Evolutionary conservation across 2,113 vertebrate species (phyloP).

Genomic region (Phrynosoma platyrhinos): DNA sequence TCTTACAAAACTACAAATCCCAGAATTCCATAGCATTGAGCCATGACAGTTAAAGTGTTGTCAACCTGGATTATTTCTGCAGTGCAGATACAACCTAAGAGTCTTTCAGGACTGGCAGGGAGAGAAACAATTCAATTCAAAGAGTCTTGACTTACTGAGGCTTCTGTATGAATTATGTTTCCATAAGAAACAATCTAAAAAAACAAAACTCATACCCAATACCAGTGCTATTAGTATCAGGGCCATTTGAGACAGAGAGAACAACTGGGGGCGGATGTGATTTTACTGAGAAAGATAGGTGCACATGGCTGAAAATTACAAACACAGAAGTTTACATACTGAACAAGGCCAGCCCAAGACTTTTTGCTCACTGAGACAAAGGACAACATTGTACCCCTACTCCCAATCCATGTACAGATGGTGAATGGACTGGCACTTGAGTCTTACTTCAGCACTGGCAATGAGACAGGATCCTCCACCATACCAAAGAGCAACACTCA

Average conservation of each 20-base stretch:
- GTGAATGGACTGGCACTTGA: too few species aligned
- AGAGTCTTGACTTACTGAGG: background rate
- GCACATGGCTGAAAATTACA: background rate
- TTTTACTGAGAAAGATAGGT: background rate
- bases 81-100: too few species aligned
- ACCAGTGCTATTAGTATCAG: too few species aligned
- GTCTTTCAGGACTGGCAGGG: background rate
- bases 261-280: background rate
- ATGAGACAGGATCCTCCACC: background rate
- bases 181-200: background rate
- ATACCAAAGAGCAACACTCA: background rate
- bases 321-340: background rate
- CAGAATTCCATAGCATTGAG: too few species aligned
- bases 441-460: background rate
- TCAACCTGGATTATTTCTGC: too few species aligned
- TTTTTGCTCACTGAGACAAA: background rate
- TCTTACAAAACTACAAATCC: too few species aligned
- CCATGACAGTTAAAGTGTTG: too few species aligned
- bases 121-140: background rate
- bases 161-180: background rate
- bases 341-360: background rate
- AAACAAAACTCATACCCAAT: too few species aligned
- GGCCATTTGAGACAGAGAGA: background rate
- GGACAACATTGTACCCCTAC: background rate
- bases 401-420: too few species aligned